Base-by-base conservation (phyloP, 1,140 invertebrate genomes). In the Hycleus cichorii region DNA sequence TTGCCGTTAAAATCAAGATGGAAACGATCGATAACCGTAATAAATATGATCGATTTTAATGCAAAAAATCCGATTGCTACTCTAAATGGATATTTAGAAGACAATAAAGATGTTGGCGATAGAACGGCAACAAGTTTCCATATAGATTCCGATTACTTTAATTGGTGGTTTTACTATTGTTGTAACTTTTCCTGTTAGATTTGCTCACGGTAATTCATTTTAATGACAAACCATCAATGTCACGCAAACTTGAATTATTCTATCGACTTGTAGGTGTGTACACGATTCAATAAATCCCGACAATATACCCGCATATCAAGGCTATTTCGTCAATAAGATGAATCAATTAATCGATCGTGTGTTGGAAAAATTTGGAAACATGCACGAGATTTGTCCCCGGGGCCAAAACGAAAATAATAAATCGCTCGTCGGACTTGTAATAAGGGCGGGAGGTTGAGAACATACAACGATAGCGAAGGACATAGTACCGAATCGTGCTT, bases 401-500 rank as follows among this genome's bases (percentile, higher is more conserved):
- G 24, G 27, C 32, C 32, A 32, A 32, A 32, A 32, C 24, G 32
- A 53, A 53, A 53, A 53, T 53, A 53, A 53, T 53, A 53, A 53
- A 53, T 53, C 51, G 32, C 47, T 49, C 47, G 47, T 42, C 39
- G 38, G 24, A 18, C 24, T 12, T 25, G 10, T 47, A 46, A 55
- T 10, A 11, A 10, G 40, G 53, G 25, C 4, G 32, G 32, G 4
- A 5, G 32, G 32, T 5, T 4, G 32, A 32, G 7, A 5, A 32
- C 32, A 32, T 32, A 7, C 18, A 18, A 44, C 40, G 57, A 60
- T 60, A 60, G 52, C 27, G 38, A 43, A 48, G 60, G 60, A 62
- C 60, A 62, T 62, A 62, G 60, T 62, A 50, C 60, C 49, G 56
- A 57, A 62, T 62, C 60, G 60, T 62, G 60, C 60, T 53, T 57